These are phyloP conservation scores for Lepidonotus clava DNA, from an alignment of 2,888 invertebrate genomes.

Conservation along the genomic window DNA sequence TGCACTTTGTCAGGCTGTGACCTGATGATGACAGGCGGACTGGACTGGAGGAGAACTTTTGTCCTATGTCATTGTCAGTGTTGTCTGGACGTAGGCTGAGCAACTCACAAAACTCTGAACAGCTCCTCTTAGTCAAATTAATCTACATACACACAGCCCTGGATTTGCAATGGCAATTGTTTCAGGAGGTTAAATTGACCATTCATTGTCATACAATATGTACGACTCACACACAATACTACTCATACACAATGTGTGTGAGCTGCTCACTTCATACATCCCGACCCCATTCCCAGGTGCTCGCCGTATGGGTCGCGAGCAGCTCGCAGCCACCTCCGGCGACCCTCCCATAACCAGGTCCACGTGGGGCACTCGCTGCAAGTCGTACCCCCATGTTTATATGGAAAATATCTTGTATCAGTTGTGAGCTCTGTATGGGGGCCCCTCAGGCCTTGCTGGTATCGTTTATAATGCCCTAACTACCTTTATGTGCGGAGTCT, in stretches of 20 bases:
- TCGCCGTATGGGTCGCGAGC: neutral
- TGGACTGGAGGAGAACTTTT: too few species aligned
- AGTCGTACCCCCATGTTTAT: constrained; percentile 38
- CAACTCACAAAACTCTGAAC: too few species aligned
- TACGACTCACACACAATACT: too few species aligned
- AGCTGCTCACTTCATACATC: neutral
- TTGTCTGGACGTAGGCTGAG: too few species aligned
- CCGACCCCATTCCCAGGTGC: neutral
- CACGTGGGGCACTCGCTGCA: neutral
- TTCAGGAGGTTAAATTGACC: too few species aligned
- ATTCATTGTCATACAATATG: too few species aligned
- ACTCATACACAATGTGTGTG: neutral
- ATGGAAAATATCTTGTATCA: constrained; percentile 52
- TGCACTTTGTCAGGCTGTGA: too few species aligned
- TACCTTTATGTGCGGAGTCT: constrained; percentile 26
- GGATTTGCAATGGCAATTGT: too few species aligned
- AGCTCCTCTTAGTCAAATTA: too few species aligned
- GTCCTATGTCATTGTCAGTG: too few species aligned
- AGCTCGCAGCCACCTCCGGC: neutral
- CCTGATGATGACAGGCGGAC: too few species aligned
- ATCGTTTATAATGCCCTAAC: constrained; percentile 52
- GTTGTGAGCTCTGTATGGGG: constrained; percentile 41
- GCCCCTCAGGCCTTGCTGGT: neutral
- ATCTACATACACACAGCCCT: too few species aligned
- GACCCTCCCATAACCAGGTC: constrained; percentile 37